Evolutionary conservation across 2,888 invertebrate species (phyloP).

Genomic region (Chalcosyrphus nemorum): DNA sequence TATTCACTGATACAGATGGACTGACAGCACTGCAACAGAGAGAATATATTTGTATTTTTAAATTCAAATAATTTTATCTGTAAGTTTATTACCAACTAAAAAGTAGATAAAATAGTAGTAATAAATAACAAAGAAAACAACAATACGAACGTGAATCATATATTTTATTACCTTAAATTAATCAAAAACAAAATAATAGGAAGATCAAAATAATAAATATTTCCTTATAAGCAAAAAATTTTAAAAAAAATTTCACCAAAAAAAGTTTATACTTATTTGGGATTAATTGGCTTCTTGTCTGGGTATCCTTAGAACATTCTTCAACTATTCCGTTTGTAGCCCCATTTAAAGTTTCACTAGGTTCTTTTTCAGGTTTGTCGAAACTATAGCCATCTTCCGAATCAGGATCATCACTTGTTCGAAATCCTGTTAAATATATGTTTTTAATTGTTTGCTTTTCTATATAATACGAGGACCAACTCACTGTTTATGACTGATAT

Average conservation of each 20-base stretch:
- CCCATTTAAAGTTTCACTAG: constrained; percentile 75
- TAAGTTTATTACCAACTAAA: too few species aligned
- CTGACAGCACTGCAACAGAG: constrained; percentile 74
- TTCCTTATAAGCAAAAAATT: too few species aligned
- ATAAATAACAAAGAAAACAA: background rate
- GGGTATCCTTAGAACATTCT: background rate
- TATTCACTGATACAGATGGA: constrained; percentile 81
- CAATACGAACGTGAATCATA: background rate
- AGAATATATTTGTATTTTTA: background rate
- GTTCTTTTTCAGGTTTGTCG: constrained; percentile 74
- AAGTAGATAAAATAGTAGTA: too few species aligned
- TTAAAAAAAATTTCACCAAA: background rate
- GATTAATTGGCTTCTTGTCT: background rate
- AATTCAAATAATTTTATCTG: background rate
- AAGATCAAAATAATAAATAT: too few species aligned
- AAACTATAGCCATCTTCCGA: constrained; percentile 81
- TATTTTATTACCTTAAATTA: background rate
- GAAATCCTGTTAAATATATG: constrained; percentile 73
- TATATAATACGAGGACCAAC: constrained; percentile 73
- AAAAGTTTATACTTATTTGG: constrained; percentile 30
- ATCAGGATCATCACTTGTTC: constrained; percentile 83
- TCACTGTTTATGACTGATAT: constrained; percentile 92
- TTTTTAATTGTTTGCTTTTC: background rate
- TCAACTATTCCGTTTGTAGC: background rate
- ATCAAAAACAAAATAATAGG: too few species aligned